These are phyloP conservation scores for Piscicola geometra DNA, from an alignment of 2,888 invertebrate genomes.

Conservation along the genomic window DNA sequence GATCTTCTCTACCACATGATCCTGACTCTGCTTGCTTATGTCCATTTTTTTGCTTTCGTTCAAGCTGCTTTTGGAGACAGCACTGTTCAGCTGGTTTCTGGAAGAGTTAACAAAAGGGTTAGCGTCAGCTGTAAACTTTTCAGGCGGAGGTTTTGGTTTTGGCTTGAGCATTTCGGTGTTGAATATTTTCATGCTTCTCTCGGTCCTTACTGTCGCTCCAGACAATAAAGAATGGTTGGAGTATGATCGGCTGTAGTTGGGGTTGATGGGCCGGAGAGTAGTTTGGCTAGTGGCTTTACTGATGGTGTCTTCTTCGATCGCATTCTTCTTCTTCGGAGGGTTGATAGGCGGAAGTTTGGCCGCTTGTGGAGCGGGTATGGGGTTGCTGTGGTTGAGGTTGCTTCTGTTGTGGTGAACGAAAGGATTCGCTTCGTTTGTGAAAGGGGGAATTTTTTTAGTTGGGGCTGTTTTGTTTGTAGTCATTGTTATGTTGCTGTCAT, in stretches of 20 bases:
- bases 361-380: not conserved
- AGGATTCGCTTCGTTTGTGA: not conserved
- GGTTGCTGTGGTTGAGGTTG: not conserved
- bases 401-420: not conserved
- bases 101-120: slow-evolving; percentile 10
- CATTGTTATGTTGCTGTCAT: not conserved
- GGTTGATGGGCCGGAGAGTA: not conserved
- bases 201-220: not conserved
- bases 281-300: not conserved
- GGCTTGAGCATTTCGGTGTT: not conserved
- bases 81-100: not conserved
- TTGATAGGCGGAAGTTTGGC: not conserved
- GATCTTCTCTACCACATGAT: not conserved
- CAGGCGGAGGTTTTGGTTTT: slow-evolving; percentile 2
- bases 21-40: not conserved
- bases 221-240: not conserved
- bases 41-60: not conserved
- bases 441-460: not conserved
- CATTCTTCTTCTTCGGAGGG: not conserved
- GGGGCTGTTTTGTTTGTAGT: not conserved
- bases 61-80: not conserved
- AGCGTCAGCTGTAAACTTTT: not conserved
- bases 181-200: not conserved
- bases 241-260: not conserved
- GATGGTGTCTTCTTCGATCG: not conserved